These are phyloP conservation scores for Channa maculata DNA, from an alignment of 2,113 vertebrate species.

Conservation along the genomic window DNA sequence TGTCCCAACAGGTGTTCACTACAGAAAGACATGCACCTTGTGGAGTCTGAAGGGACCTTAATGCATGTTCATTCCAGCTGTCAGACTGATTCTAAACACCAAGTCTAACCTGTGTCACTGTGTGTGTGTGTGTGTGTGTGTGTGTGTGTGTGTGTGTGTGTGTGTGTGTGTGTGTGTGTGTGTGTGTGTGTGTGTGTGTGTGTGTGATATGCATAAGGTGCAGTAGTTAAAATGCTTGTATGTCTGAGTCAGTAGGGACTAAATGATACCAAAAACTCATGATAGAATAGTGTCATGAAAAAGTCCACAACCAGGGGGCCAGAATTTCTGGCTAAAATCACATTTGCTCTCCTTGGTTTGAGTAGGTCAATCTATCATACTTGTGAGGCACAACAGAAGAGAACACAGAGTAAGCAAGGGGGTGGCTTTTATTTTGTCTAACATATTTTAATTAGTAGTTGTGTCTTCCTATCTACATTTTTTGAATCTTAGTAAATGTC, in stretches of 20 bases:
- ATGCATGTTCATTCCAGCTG: conserved; percentile 43
- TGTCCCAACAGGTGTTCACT: conserved; percentile 37
- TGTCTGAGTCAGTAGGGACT: not conserved
- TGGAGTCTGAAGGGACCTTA: conserved; percentile 51
- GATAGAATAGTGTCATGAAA: too few relatives aligned
- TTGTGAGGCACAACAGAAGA: too few relatives aligned
- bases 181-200: conserved; percentile 7
- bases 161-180: conserved; percentile 7
- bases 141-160: not conserved
- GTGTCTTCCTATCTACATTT: too few relatives aligned
- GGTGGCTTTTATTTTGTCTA: too few relatives aligned
- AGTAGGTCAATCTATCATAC: too few relatives aligned
- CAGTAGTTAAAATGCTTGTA: conserved; percentile 13
- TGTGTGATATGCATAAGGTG: not conserved
- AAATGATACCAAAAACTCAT: too few relatives aligned
- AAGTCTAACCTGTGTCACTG: conserved; percentile 30
- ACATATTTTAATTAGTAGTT: too few relatives aligned
- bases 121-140: conserved; percentile 8
- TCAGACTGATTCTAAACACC: conserved; percentile 50
- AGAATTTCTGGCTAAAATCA: too few relatives aligned
- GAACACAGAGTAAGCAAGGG: too few relatives aligned
- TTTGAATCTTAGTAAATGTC: too few relatives aligned
- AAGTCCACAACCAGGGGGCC: too few relatives aligned
- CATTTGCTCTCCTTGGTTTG: too few relatives aligned
- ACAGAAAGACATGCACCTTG: conserved; percentile 40